phyloP scores from a whole-genome alignment of 1,140 invertebrate species.

The Plectrocnemia conspersa region DNA sequence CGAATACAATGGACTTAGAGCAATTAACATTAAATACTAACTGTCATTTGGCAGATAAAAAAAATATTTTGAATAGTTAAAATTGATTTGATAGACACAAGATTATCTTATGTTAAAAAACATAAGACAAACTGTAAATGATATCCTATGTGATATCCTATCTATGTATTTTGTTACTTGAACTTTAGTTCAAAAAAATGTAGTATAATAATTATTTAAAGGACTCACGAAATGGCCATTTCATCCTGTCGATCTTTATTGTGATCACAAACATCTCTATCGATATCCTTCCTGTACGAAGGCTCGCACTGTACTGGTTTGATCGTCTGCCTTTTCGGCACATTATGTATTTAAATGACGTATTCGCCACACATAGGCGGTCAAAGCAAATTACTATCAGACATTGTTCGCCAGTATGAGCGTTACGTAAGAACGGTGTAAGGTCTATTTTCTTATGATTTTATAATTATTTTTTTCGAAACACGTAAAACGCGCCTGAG shows the following conservation, averaged over 20 bases:
- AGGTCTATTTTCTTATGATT: slow-evolving; percentile 11
- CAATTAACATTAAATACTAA: too few relatives aligned
- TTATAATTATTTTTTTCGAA: too few relatives aligned
- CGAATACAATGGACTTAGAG: too few relatives aligned
- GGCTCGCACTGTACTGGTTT: background rate
- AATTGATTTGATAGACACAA: too few relatives aligned
- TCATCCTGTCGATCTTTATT: background rate
- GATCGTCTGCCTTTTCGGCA: background rate
- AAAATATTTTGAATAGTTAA: too few relatives aligned
- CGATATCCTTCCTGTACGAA: background rate
- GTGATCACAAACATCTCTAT: background rate
- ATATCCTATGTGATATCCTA: too few relatives aligned
- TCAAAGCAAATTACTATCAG: background rate
- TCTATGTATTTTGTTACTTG: too few relatives aligned
- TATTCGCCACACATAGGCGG: slow-evolving; percentile 1
- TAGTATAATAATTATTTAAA: background rate
- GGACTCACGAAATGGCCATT: slow-evolving; percentile 5
- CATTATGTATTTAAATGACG: background rate
- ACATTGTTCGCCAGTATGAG: background rate
- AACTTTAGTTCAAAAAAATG: background rate
- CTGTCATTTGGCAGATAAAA: too few relatives aligned
- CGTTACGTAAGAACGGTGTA: too few relatives aligned
- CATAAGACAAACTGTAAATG: too few relatives aligned
- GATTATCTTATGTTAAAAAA: too few relatives aligned
- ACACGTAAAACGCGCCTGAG: too few relatives aligned